Conservation (phyloP, 2,797 vertebrate genomes). For the Manis crassicaudata region DNA sequence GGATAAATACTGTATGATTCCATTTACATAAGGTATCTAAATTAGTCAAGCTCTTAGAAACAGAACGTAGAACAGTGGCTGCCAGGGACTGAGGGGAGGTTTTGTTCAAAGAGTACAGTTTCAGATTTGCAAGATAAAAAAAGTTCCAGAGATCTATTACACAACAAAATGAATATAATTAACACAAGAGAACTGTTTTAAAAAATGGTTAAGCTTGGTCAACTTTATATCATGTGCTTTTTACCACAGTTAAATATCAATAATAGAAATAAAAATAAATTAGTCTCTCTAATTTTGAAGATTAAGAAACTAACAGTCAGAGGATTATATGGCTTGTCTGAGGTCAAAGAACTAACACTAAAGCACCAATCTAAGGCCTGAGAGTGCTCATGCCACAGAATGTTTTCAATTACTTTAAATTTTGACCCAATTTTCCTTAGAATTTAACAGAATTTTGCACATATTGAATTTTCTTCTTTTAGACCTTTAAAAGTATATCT, state of each 20-base stretch:
- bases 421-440: background rate
- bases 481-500: background rate
- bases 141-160: background rate
- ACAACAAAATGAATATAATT: background rate
- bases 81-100: background rate
- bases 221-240: background rate
- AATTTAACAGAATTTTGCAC: background rate
- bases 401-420: background rate
- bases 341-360: conserved; percentile 3
- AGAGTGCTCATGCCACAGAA: background rate
- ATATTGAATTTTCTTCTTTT: background rate
- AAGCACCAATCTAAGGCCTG: background rate
- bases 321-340: background rate
- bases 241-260: background rate
- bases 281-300: background rate
- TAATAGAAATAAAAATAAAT: background rate
- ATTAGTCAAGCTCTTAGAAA: background rate
- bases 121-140: background rate
- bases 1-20: background rate
- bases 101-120: background rate
- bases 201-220: background rate
- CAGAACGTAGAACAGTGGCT: background rate
- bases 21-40: background rate
- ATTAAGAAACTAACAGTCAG: conserved; percentile 1
- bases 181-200: background rate